Evolutionary conservation across 2,888 invertebrate species (phyloP), one percentile per base, ranked within the genome.

Genomic region (Tethea ocularis): DNA sequence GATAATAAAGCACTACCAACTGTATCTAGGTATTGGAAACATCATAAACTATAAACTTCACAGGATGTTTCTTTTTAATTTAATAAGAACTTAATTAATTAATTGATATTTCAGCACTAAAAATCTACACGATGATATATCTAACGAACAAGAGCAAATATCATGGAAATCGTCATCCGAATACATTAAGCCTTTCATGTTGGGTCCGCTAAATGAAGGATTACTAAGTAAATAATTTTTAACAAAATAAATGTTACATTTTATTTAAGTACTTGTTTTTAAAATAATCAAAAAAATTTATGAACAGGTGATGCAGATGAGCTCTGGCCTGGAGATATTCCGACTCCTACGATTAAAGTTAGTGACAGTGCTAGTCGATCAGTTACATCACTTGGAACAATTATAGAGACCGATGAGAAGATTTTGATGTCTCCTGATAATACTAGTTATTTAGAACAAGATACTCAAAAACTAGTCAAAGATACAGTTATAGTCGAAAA

Each of bases 281-380:
- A 0, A 52, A 29, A 54, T 33, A 26, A 55, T 26, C 23, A 54
- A 46, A 33, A 54, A 23, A 24, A 58, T 56, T 54, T 57, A 58
- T 59, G 63, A 61, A 60, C 59, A 91, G 91, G 82, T 74, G 67
- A 80, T 52, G 88, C 80, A 46, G 89, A 92, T 65, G 92, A 92
- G 72, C 59, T 71, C 33, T 92, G 92, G 92, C 91, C 91, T 15
- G 66, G 64, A 56, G 74, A 86, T 58, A 66, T 82, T 23, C 29
- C 64, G 10, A 58, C 66, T 41, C 74, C 75, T 41, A 26, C 61
- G 51, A 51, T 82, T 11, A 89, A 82, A 75, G 66, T 81, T 15
- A 85, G 82, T 61, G 74, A 78, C 62, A 86, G 81, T 69, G 82
- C 84, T 36, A 83, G 74, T 63, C 88, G 84, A 69, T 91, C 91